phyloP scores from a whole-genome alignment of 2,888 invertebrate genomes.

The Calephelis perditalis region DNA sequence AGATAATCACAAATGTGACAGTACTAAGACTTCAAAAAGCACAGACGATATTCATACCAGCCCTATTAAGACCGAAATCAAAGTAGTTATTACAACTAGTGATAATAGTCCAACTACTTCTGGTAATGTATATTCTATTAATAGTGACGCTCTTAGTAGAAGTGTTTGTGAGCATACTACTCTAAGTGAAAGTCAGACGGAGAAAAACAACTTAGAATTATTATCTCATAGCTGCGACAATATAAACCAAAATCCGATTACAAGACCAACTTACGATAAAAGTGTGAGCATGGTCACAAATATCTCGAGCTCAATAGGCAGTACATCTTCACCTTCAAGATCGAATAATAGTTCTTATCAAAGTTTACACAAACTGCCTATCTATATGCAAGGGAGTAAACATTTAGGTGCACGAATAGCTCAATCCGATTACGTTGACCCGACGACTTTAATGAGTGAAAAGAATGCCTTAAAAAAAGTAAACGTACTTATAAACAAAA shows the following conservation, averaged over 20 bases:
- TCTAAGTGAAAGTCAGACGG: constrained; percentile 56
- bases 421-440: constrained; percentile 91
- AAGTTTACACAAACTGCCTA: constrained; percentile 68
- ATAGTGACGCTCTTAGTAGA: constrained; percentile 54
- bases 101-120: constrained; percentile 54
- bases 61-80: constrained; percentile 47
- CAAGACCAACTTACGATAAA: constrained; percentile 52
- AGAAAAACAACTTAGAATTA: constrained; percentile 58
- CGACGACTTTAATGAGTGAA: constrained; percentile 80
- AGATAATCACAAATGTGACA: constrained; percentile 54
- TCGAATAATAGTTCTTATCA: constrained; percentile 60
- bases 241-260: constrained; percentile 48
- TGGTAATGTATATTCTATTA: constrained; percentile 41
- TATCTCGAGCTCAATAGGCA: constrained; percentile 42
- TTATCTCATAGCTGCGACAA: constrained; percentile 64
- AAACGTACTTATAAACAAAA: constrained; percentile 82
- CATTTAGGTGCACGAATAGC: constrained; percentile 92
- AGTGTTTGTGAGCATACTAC: constrained; percentile 61
- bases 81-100: constrained; percentile 60
- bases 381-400: constrained; percentile 89
- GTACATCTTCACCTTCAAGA: constrained; percentile 50
- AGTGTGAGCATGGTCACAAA: constrained; percentile 56
- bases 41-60: constrained; percentile 32
- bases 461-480: constrained; percentile 68
- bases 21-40: constrained; percentile 33